phyloP scores from a whole-genome alignment of 2,797 vertebrate genomes.

The Pitangus sulphuratus region DNA sequence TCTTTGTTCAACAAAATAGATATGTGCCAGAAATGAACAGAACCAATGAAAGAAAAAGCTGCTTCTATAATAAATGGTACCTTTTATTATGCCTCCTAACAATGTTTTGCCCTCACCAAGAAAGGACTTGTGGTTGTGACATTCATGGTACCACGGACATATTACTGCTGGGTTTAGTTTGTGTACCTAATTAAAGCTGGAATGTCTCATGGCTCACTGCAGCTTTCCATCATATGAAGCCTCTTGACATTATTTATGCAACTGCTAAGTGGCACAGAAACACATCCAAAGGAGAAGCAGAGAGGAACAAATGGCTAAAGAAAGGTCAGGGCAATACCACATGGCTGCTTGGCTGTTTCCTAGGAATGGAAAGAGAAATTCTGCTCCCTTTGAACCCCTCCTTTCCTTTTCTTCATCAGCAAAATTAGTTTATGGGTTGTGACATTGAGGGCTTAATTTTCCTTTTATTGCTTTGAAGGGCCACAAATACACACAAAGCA shows the following conservation, averaged over 20 bases:
- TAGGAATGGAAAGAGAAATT: neutral
- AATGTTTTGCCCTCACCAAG: neutral
- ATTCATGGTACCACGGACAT: neutral
- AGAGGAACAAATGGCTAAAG: constrained; percentile 24
- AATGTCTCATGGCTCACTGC: constrained; percentile 32
- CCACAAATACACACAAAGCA: neutral
- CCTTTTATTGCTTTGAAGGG: constrained; percentile 9
- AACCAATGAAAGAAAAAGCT: neutral
- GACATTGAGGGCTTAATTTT: neutral
- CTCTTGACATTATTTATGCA: constrained; percentile 46
- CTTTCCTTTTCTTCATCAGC: constrained; percentile 25
- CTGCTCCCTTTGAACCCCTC: neutral
- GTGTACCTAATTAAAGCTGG: constrained; percentile 49
- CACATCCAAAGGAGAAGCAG: neutral
- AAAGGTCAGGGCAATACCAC: constrained; percentile 12
- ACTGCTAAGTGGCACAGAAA: constrained; percentile 52
- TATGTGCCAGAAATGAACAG: neutral
- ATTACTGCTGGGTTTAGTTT: neutral
- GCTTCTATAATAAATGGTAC: neutral
- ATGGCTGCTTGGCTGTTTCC: neutral
- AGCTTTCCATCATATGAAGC: constrained; percentile 1
- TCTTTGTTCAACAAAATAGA: neutral
- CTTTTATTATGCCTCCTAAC: neutral
- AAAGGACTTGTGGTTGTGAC: neutral
- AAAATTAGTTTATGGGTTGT: constrained; percentile 22